Evolutionary conservation across 2,797 vertebrate genomes (phyloP).

Genomic region (Gorsachius magnificus): DNA sequence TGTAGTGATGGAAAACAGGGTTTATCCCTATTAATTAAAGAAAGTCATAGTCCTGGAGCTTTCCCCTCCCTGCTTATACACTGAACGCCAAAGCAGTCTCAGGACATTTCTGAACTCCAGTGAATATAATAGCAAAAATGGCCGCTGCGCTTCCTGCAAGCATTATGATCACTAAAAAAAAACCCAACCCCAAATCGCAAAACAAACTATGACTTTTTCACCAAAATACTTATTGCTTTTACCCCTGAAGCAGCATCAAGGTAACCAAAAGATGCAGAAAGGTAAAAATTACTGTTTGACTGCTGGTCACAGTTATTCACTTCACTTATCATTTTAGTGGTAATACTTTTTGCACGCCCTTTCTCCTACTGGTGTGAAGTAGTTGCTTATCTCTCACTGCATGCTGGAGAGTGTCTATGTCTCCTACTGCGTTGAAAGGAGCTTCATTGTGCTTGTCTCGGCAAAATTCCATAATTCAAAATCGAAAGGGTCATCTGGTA

Average conservation of each 20-base stretch:
- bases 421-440: too few relatives aligned
- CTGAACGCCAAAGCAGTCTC: neutral
- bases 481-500: too few relatives aligned
- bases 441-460: too few relatives aligned
- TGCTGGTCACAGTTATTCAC: neutral
- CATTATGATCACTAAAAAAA: neutral
- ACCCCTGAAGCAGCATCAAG: neutral
- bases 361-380: too few relatives aligned
- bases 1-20: neutral
- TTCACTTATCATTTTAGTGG: too few relatives aligned
- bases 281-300: neutral
- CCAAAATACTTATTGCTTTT: neutral
- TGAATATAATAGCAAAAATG: neutral
- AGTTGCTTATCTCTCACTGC: too few relatives aligned
- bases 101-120: neutral
- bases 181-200: neutral
- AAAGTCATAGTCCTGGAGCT: neutral
- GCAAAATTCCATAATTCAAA: too few relatives aligned
- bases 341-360: too few relatives aligned
- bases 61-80: neutral
- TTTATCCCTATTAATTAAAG: neutral
- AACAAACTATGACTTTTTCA: neutral
- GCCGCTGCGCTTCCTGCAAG: neutral
- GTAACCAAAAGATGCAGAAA: neutral
- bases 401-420: too few relatives aligned